Evolutionary conservation across 2,797 vertebrate species (phyloP).

Genomic region (Lateolabrax maculatus): DNA sequence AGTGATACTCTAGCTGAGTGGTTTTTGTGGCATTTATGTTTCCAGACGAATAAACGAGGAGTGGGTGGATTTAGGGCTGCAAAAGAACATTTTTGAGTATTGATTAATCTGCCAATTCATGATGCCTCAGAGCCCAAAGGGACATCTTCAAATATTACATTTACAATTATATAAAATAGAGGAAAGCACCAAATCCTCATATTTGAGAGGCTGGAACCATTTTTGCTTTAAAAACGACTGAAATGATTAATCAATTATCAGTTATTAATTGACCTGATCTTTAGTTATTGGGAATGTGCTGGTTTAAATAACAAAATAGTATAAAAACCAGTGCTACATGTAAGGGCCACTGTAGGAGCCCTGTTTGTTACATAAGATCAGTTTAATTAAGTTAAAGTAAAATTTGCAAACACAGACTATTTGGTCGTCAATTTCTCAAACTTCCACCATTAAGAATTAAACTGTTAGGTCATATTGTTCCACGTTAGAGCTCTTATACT

Average conservation of each 20-base stretch:
- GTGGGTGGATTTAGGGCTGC: neutral
- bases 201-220: neutral
- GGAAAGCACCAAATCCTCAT: neutral
- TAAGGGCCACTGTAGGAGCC: neutral
- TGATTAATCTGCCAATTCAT: neutral
- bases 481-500: neutral
- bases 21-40: neutral
- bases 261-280: no score
- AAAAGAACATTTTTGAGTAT: no score
- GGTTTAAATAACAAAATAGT: neutral
- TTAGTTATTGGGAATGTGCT: neutral
- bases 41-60: neutral
- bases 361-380: neutral
- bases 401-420: neutral
- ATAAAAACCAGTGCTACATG: rapidly evolving
- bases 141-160: neutral
- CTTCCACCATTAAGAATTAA: neutral
- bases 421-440: neutral
- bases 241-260: neutral
- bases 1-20: rapidly evolving
- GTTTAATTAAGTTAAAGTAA: neutral
- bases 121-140: neutral
- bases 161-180: neutral
- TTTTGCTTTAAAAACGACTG: neutral
- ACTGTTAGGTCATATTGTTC: neutral